Evolutionary conservation across 2,113 vertebrate genomes (phyloP).

Genomic region (Tragulus kanchil): DNA sequence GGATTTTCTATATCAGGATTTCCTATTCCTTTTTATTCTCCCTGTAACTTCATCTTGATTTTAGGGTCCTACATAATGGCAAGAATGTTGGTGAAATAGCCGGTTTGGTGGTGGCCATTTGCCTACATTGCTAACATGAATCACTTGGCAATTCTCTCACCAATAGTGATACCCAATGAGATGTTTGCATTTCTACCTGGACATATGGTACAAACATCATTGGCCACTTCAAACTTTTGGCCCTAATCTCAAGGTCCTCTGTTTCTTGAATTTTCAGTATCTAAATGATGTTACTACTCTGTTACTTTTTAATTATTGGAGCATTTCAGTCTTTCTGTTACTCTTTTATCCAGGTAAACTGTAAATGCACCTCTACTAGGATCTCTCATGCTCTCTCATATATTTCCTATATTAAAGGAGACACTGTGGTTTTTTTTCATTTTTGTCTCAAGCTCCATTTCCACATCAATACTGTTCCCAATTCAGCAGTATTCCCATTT

Average conservation of each 20-base stretch:
- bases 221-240: background rate
- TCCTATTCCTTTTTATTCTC: background rate
- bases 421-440: background rate
- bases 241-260: background rate
- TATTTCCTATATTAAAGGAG: background rate
- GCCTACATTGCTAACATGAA: background rate
- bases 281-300: background rate
- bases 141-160: background rate
- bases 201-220: background rate
- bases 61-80: background rate
- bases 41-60: background rate
- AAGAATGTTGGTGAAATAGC: background rate
- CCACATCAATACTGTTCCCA: background rate
- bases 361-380: background rate
- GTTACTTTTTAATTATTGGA: too few relatives aligned
- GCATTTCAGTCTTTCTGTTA: background rate
- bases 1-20: background rate
- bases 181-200: background rate
- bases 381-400: too few relatives aligned
- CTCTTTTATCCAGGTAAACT: background rate
- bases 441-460: background rate
- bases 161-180: too few relatives aligned
- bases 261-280: background rate
- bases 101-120: background rate
- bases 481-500: accelerated